phyloP scores from a whole-genome alignment of 1,140 invertebrate species.

The Conus betulinus region DNA sequence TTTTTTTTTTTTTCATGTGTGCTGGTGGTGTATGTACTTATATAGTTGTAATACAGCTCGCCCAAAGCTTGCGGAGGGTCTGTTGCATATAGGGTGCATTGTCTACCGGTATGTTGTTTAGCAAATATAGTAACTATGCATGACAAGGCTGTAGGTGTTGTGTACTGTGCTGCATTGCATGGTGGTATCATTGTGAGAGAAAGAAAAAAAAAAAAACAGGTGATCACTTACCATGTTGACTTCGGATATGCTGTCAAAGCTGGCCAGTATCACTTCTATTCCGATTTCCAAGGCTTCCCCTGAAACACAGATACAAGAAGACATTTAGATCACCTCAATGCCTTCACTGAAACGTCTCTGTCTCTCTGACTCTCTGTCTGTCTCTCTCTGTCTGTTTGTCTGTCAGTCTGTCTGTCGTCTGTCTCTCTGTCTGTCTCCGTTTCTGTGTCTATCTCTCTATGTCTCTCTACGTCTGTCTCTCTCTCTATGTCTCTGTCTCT shows the following conservation, averaged over 20 bases:
- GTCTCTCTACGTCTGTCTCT: too few relatives aligned
- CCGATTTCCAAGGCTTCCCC: slow-evolving; percentile 93
- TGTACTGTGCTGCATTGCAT: too few relatives aligned
- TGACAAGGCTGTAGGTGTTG: too few relatives aligned
- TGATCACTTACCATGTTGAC: slow-evolving; percentile 96
- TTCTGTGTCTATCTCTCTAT: background rate
- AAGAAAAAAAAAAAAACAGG: background rate
- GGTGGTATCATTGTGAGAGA: too few relatives aligned
- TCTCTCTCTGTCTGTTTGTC: background rate
- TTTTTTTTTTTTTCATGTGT: too few relatives aligned
- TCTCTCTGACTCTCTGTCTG: background rate
- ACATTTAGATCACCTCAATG: background rate
- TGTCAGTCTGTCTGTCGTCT: background rate
- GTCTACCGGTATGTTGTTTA: too few relatives aligned
- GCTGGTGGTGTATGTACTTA: too few relatives aligned
- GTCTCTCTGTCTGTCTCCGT: background rate
- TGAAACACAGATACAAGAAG: slow-evolving; percentile 73
- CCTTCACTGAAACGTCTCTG: background rate
- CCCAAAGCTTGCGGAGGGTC: too few relatives aligned
- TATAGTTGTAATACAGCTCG: too few relatives aligned
- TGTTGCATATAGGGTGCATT: too few relatives aligned
- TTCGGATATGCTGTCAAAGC: slow-evolving; percentile 99
- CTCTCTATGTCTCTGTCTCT: too few relatives aligned
- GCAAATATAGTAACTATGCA: too few relatives aligned
- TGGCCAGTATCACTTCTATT: slow-evolving; percentile 97